A percentile compares a stretch with the other conserved stretches of the same genome.
phyloP scores from a whole-genome alignment of 2,888 invertebrate species.

The Pristionchus mayeri region DNA sequence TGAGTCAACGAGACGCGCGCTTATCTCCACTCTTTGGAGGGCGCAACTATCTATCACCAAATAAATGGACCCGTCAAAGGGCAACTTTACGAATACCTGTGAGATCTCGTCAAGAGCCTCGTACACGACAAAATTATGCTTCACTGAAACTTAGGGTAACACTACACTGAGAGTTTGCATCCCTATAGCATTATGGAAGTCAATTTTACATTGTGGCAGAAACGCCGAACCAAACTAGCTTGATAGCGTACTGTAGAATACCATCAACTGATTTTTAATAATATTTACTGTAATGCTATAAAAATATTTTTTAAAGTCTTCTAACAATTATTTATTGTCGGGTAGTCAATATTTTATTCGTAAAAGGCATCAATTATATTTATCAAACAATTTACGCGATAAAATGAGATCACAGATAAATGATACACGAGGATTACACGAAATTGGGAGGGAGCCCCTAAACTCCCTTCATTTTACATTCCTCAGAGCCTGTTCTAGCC shows the following conservation, averaged over 20 bases:
- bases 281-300: not conserved
- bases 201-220: not conserved
- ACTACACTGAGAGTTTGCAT: too few relatives aligned
- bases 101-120: too few relatives aligned
- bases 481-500: slow-evolving; percentile 29
- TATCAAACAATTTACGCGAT: not conserved
- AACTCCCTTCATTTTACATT: not conserved
- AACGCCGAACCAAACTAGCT: not conserved
- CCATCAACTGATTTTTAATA: not conserved
- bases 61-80: too few relatives aligned
- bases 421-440: not conserved
- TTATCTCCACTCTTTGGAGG: not conserved
- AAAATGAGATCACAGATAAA: not conserved
- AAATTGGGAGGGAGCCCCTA: not conserved
- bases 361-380: too few relatives aligned
- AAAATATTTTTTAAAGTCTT: not conserved
- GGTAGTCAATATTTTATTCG: too few relatives aligned
- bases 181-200: too few relatives aligned
- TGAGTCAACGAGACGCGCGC: not conserved
- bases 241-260: not conserved
- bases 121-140: too few relatives aligned
- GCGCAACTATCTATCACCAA: too few relatives aligned
- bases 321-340: not conserved
- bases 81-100: too few relatives aligned
- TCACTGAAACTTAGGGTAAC: too few relatives aligned